Conservation (phyloP, 2,888 invertebrate genomes). For the Hemaris fuciformis region DNA sequence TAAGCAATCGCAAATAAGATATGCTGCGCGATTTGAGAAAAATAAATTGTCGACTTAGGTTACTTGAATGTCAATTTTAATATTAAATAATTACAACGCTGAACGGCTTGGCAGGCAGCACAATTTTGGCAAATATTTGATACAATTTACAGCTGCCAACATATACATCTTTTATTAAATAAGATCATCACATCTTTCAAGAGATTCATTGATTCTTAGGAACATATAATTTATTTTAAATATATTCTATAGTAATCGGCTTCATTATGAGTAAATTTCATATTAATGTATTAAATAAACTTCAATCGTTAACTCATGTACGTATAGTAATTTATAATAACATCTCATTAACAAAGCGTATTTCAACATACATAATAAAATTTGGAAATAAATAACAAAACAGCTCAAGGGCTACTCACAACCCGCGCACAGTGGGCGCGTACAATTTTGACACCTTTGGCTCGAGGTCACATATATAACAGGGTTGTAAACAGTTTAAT, state of each 20-base stretch:
- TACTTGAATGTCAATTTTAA: not conserved
- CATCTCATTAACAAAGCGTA: conserved; percentile 32
- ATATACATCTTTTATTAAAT: conserved; percentile 7
- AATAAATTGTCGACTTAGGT: not conserved
- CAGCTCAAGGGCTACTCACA: conserved; percentile 60
- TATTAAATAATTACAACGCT: not conserved
- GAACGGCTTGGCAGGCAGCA: not conserved
- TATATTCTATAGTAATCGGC: conserved; percentile 20
- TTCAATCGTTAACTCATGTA: conserved; percentile 33
- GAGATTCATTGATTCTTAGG: conserved; percentile 53
- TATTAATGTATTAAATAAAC: conserved; percentile 36
- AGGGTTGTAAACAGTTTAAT: conserved; percentile 26
- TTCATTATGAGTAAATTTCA: conserved; percentile 22
- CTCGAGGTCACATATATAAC: conserved; percentile 42
- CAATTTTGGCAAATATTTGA: conserved; percentile 3
- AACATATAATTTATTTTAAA: conserved; percentile 43
- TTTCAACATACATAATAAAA: conserved; percentile 64
- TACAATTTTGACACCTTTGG: conserved; percentile 67
- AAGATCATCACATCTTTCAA: conserved; percentile 42
- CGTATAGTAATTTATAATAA: conserved; percentile 25
- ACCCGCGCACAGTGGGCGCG: conserved; percentile 50
- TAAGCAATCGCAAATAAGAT: not conserved
- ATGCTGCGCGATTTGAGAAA: not conserved
- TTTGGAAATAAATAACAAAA: conserved; percentile 70
- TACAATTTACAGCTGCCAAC: not conserved